These are phyloP conservation scores for Chamaetylas fuelleborni DNA, from an alignment of 2,113 vertebrate genomes.

Conservation along the genomic window DNA sequence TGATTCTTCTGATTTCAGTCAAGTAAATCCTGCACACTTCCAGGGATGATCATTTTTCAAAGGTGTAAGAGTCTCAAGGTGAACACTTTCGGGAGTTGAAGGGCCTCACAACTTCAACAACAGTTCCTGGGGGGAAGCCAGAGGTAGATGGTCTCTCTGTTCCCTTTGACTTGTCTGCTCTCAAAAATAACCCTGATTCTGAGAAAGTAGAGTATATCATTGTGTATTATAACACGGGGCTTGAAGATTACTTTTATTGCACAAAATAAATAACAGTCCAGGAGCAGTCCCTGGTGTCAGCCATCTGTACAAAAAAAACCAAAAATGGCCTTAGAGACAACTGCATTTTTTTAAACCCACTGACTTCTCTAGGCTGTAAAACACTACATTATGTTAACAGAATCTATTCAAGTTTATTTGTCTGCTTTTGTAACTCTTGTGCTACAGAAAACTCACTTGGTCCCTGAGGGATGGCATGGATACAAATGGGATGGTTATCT, in stretches of 20 bases:
- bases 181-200: neutral
- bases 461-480: neutral
- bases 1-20: neutral
- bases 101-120: neutral
- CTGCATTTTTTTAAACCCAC: neutral
- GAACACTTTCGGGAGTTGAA: neutral
- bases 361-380: neutral
- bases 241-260: neutral
- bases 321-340: neutral
- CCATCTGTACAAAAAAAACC: neutral
- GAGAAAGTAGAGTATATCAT: neutral
- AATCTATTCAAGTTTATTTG: neutral
- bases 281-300: neutral
- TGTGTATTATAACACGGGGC: rapidly evolving
- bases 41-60: neutral
- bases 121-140: neutral
- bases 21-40: neutral
- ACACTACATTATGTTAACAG: neutral
- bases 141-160: neutral
- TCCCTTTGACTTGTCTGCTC: neutral
- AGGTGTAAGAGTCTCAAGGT: neutral
- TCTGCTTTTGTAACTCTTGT: neutral
- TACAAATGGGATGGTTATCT: neutral
- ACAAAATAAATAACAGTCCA: neutral
- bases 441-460: neutral